Percentiles rank a stretch among this genome's conserved stretches.
phyloP scores from a whole-genome alignment of 2,888 invertebrate genomes.

The Pollenia amentaria region DNA sequence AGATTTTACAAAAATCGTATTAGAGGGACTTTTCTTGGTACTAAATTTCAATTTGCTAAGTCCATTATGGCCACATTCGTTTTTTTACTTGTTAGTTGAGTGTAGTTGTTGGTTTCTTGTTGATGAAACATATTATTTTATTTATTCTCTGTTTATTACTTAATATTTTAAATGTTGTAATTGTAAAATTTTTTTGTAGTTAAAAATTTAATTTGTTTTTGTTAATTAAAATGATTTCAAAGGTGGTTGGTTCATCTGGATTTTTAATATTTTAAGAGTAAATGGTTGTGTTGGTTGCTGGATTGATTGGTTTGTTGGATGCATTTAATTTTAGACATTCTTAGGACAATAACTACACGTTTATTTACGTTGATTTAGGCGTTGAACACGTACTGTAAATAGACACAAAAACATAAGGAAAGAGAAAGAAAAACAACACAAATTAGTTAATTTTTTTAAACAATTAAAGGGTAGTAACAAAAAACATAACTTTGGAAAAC shows the following conservation, averaged over 20 bases:
- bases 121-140: constrained; percentile 41
- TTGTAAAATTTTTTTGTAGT: constrained; percentile 33
- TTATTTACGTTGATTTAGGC: constrained; percentile 90
- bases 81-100: constrained; percentile 58
- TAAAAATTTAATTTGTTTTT: constrained; percentile 3
- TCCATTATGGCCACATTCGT: constrained; percentile 61
- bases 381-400: constrained; percentile 96
- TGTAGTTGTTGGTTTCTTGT: constrained; percentile 71
- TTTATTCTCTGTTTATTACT: constrained; percentile 69
- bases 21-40: constrained; percentile 75
- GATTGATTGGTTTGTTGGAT: constrained; percentile 71
- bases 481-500: constrained; percentile 36
- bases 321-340: constrained; percentile 70
- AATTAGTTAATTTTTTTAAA: constrained; percentile 73
- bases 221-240: constrained; percentile 26
- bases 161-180: constrained; percentile 26
- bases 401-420: constrained; percentile 75
- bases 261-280: constrained; percentile 46
- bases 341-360: constrained; percentile 76
- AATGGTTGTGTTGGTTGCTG: constrained; percentile 65
- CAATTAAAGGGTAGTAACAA: constrained; percentile 50
- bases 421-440: constrained; percentile 76
- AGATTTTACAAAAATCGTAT: constrained; percentile 72
- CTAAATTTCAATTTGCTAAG: constrained; percentile 53
- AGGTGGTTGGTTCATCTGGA: constrained; percentile 45